Percentiles rank a stretch among this genome's conserved stretches.
Conservation (phyloP, 1,140 invertebrate genomes). For the Dermatophagoides farinae region DNA sequence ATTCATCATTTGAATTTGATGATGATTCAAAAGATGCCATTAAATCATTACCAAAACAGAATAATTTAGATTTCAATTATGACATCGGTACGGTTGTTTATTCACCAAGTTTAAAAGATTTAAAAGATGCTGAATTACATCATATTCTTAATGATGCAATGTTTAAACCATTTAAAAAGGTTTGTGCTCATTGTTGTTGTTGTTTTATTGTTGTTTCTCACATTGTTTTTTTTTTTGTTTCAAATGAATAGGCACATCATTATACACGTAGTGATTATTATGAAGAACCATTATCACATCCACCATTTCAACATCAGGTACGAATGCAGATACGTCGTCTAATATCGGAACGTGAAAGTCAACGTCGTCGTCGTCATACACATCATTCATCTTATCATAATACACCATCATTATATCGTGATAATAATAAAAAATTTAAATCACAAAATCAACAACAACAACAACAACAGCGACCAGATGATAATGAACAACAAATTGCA, state of each 20-base stretch:
- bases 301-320: constrained; percentile 62
- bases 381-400: neutral
- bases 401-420: neutral
- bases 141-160: constrained; percentile 74
- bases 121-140: constrained; percentile 77
- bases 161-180: constrained; percentile 64
- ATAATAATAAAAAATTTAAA: neutral
- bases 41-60: neutral
- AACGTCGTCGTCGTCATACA: constrained; percentile 40
- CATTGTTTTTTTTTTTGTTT: constrained; percentile 21
- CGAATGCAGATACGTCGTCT: constrained; percentile 70
- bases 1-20: too few relatives aligned
- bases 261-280: constrained; percentile 75
- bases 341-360: constrained; percentile 54
- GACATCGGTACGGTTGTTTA: constrained; percentile 82
- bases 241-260: constrained; percentile 46
- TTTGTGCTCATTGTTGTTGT: constrained; percentile 24
- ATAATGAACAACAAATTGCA: too few relatives aligned
- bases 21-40: too few relatives aligned
- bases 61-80: constrained; percentile 45
- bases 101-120: constrained; percentile 67
- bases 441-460: neutral
- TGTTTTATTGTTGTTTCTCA: neutral
- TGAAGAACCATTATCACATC: constrained; percentile 34
- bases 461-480: neutral